A percentile compares a stretch with the other conserved stretches of the same genome.
These are phyloP conservation scores for Pemphredon lugubris DNA, from an alignment of 2,888 invertebrate genomes.

Conservation along the genomic window DNA sequence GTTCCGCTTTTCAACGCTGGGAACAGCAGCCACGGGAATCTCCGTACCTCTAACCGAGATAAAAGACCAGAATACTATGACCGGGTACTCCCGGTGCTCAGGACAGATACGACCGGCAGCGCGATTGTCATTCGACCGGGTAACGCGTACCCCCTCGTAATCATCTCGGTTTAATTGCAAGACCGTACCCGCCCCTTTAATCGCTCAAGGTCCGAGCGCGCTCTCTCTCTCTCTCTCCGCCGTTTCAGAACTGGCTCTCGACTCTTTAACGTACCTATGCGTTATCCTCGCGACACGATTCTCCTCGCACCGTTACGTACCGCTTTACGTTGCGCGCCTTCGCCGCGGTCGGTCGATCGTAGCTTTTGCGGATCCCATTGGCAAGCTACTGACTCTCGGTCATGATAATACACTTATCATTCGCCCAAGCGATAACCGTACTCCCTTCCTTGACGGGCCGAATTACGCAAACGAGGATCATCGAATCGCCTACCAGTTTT, in stretches of 20 bases:
- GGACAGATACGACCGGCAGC: slow-evolving; percentile 12
- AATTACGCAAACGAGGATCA: too few species aligned
- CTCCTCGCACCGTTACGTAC: background rate
- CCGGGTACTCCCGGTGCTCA: slow-evolving; percentile 15
- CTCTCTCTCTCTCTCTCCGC: background rate
- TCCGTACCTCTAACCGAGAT: slow-evolving; percentile 5
- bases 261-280: slow-evolving; percentile 15
- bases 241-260: background rate
- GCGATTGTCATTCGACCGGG: slow-evolving; percentile 25
- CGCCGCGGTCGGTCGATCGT: slow-evolving; percentile 3
- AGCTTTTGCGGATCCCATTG: slow-evolving; percentile 10
- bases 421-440: too few species aligned
- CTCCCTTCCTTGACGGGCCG: too few species aligned
- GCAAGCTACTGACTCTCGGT: too few species aligned
- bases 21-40: background rate
- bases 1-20: background rate
- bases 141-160: slow-evolving; percentile 23
- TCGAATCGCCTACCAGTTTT: too few species aligned
- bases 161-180: slow-evolving; percentile 32
- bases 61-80: slow-evolving; percentile 17
- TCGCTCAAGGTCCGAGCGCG: slow-evolving; percentile 5
- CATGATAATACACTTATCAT: too few species aligned
- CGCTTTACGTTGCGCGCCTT: background rate
- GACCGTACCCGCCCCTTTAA: slow-evolving; percentile 11
- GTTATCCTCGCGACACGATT: background rate